Base-by-base conservation (phyloP, 2,797 vertebrate species). In the Poeciliopsis turneri region DNA sequence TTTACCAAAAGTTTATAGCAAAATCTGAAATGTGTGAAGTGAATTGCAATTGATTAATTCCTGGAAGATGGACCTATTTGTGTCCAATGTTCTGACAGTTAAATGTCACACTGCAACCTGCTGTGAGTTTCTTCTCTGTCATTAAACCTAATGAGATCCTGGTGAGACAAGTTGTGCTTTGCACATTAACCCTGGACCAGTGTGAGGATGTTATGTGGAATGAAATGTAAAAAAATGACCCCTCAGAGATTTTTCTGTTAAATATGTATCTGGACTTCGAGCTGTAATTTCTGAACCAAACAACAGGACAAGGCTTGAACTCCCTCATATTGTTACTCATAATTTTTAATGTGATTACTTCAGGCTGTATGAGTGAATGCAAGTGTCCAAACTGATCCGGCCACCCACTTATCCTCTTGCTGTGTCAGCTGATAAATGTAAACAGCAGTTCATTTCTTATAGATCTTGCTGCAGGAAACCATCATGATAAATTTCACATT, bases 21-120 rank as follows among this genome's bases (percentile, higher is more conserved):
- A 45, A 70, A 45, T 11, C 12, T 43, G 7, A 45, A 70, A 15
- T 1, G 7, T 73, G 49, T 39, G 23, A 20, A 72, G 9, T 73
- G 33, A 55, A 53, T n/a, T 53, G 68, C 41, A n/a, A 28, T 45
- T 70, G 39, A 70, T 45, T 43, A 6, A 45, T 45, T 70, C 41
- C 72, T 73, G 49, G n/a, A 61, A 66, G 59, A 51, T n/a, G n/a
- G 28, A 59, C 3, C 61, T 66, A 30, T 25, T 30, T 41, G 41
- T 45, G 49, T 77, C 23, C 68, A 45, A 33, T 36, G 41, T 43
- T 55, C 64, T 70, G 66, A 10, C 18, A 70, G 53, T 71, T 71
- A 70, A 71, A 77, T 71, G 76, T 71, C 66, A 70, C 66, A 12
- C 46, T 43, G 66, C 53, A 64, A 61, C 46, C 33, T 39, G 46